Percentiles rank a stretch among this genome's conserved stretches.
Conservation (phyloP, 2,797 vertebrate species). For the Peromyscus nudipes region DNA sequence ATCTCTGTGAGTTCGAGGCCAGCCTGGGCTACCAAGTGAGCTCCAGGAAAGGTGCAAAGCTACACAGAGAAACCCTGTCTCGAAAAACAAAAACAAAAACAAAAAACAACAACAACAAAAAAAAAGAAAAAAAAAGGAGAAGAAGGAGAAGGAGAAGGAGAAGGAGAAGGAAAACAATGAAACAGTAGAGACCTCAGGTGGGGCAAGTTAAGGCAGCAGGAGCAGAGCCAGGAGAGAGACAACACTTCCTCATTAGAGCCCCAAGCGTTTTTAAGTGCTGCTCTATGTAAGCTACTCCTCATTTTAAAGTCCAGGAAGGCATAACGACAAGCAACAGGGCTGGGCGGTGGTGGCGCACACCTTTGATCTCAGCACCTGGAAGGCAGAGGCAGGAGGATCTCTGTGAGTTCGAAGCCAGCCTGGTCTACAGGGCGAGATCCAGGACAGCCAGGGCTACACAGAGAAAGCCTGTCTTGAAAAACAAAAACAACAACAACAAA, state of each 20-base stretch:
- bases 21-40: too few species aligned
- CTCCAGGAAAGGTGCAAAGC: too few species aligned
- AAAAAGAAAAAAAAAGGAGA: background rate
- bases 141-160: too few species aligned
- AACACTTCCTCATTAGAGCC: background rate
- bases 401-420: background rate
- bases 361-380: background rate
- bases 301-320: slow-evolving; percentile 41
- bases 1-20: too few species aligned
- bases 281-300: background rate
- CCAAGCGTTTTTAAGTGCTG: background rate
- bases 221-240: background rate
- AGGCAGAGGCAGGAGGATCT: background rate
- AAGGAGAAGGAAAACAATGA: background rate
- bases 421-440: background rate
- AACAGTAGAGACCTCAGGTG: background rate
- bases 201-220: background rate
- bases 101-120: too few species aligned
- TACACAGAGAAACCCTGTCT: too few species aligned
- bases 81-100: too few species aligned
- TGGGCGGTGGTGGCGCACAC: accelerated
- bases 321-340: background rate
- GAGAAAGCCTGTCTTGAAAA: too few species aligned
- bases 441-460: background rate
- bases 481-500: background rate